Conservation (phyloP, 2,113 vertebrate species). For the Bothrops jararaca region DNA sequence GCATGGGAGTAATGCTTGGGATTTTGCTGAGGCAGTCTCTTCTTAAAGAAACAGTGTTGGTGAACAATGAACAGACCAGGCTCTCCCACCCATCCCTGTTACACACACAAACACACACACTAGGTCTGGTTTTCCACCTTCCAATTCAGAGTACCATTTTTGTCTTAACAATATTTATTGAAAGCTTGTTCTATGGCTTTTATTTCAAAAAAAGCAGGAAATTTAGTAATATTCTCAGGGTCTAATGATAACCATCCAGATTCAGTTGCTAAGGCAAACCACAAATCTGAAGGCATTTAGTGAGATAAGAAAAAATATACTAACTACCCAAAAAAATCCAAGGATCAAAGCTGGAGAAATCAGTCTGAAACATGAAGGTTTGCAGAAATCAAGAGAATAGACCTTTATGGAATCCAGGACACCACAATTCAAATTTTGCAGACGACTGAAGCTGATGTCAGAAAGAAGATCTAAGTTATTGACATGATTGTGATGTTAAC, state of each 20-base stretch:
- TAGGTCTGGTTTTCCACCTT: not conserved
- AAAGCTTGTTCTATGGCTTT: not conserved
- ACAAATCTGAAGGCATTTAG: not conserved
- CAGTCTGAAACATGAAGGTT: not conserved
- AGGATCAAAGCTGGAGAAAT: not conserved
- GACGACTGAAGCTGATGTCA: not conserved
- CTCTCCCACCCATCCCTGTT: not conserved
- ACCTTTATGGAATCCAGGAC: not conserved
- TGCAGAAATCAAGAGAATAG: not conserved
- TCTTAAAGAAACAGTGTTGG: constrained; percentile 30
- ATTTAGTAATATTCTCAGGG: not conserved
- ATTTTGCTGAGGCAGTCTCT: constrained; percentile 34
- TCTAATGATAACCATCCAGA: not conserved
- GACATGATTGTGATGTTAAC: not conserved
- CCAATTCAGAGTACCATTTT: constrained; percentile 3
- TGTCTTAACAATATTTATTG: constrained; percentile 11
- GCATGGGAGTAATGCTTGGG: constrained; percentile 25
- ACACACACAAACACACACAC: too few relatives aligned
- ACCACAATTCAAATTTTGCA: not conserved
- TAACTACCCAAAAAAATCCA: not conserved
- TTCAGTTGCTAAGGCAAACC: not conserved
- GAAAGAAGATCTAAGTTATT: not conserved
- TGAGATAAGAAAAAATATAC: not conserved
- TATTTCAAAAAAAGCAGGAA: constrained; percentile 6
- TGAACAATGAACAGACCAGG: constrained; percentile 31